These are phyloP conservation scores for Aviceda subcristata DNA, from an alignment of 2,113 vertebrate species.

Conservation along the genomic window DNA sequence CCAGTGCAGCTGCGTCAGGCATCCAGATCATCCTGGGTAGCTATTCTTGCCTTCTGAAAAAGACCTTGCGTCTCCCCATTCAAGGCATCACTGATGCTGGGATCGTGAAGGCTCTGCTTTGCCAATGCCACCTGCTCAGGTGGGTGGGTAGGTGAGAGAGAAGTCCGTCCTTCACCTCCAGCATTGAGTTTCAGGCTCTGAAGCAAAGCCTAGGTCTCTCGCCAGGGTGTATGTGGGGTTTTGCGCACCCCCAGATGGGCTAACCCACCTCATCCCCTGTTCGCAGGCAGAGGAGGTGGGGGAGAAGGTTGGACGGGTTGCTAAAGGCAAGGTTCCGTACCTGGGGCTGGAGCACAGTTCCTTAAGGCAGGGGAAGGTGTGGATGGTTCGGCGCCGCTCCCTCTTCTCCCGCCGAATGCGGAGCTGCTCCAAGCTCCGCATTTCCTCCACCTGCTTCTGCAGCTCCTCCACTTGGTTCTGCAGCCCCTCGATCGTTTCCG, in stretches of 20 bases:
- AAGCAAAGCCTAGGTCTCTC: neutral
- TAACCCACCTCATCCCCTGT: neutral
- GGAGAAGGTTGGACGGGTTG: neutral
- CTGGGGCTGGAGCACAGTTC: slow-evolving; percentile 89
- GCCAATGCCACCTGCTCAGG: neutral
- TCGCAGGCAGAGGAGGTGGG: neutral
- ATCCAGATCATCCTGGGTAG: neutral
- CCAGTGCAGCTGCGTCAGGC: neutral
- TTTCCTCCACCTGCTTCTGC: slow-evolving; percentile 88
- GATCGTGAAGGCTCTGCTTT: neutral
- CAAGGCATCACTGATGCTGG: neutral
- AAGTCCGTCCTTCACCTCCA: neutral
- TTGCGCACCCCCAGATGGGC: neutral
- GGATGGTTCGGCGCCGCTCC: slow-evolving; percentile 89
- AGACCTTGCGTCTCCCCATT: neutral
- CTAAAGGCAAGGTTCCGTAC: slow-evolving; percentile 41
- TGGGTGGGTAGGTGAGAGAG: neutral
- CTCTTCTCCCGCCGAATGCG: slow-evolving; percentile 86
- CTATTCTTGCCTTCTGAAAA: neutral
- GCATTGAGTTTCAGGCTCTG: neutral
- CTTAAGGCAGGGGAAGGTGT: slow-evolving; percentile 94
- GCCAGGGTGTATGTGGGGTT: neutral
- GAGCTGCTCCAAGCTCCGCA: slow-evolving; percentile 88
- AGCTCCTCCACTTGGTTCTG: slow-evolving; percentile 92
- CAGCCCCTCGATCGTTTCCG: slow-evolving; percentile 86